Base-by-base conservation (phyloP, 1,140 invertebrate genomes). In the Euwallacea fornicatus region DNA sequence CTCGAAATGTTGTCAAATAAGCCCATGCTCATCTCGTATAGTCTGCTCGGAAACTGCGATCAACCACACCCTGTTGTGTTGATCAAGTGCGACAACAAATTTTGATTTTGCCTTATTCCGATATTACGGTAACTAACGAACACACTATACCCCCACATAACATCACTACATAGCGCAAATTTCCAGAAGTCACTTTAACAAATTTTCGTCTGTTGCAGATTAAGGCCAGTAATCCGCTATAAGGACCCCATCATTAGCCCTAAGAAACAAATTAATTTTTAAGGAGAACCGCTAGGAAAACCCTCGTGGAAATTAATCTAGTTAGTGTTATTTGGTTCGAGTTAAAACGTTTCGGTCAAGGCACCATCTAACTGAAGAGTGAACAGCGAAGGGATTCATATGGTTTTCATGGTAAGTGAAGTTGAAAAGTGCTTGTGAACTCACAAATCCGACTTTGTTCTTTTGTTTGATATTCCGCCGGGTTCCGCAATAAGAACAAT, bases 1-100 rank as follows among this genome's bases (percentile, higher is more conserved):
- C 60, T 62, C 10, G 41, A 43, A 55, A 53, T 70, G 68, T 70
- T 70, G 68, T 70, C 68, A 70, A 70, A 70, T 70, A 70, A 43
- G 21, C 68, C n/a, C 21, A 42, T 46, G 21, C 7, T 64, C 68
- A 70, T 70, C 68, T 70, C 53, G 47, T 46, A 4, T 47, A 64
- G 60, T 58, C 59, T 55, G 50, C 11, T 55, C 47, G 60, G 60
- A 70, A 58, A 55, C 68, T 64, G 60, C 68, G 59, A 11, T 61
- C 61, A 42, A 70, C 68, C 68, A 70, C 68, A 64, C 68, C 68
- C 68, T 69, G 55, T 13, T 50, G 46, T 50, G 46, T 3, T 13
- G 46, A 50, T 50, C 2, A 11, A 50, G 46, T 50, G 46, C 46
- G 46, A 13, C 13, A 33, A 33, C 21, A 33, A 33, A 33, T 33